Base-by-base conservation (phyloP, 2,888 invertebrate species). In the Crossocerus cetratus region DNA sequence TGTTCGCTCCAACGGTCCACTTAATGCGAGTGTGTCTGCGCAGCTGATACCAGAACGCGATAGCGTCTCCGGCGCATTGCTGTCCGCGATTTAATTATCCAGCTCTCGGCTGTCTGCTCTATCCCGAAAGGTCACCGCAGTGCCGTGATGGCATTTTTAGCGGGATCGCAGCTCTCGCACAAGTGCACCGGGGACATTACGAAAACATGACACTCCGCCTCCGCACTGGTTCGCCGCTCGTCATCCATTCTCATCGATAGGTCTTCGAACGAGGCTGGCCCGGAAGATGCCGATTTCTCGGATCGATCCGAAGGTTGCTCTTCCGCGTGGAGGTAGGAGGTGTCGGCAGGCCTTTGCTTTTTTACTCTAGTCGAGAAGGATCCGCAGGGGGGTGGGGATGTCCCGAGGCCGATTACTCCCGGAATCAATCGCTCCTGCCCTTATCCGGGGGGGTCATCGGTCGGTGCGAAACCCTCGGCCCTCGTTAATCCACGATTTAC, bases 401-500 rank as follows among this genome's bases (percentile, higher is more conserved):
- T 44, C 59, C 68, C 16, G 49, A 59, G 59, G 74, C 67, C 65
- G 57, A 67, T 69, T 80, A 78, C 65, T 42, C 67, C 65, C 60
- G 58, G 67, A 81, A 81, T 81, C 77, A 74, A 79, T 78, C 77
- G 75, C 22, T 63, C 49, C 63, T 65, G 60, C 71, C 72, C 71
- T 76, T 73, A 72, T 74, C 74, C 67, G 58, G 44, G 32, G 74
- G 77, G 81, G 76, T 80, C 78, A 83, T 81, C 80, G 81, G 65
- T 78, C 81, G 72, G 4, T 56, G 72, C 61, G 72, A 72, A 49
- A 49, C 49, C 49, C 16, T 49, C 49, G 49, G 49, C 16, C 16
- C 49, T 49, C 49, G 49, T 49, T 85, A 84, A 86, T 84, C 83
- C 80, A 78, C 84, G 77, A 82, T 80, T 86, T 83, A 81, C 81